Evolutionary conservation across 2,797 vertebrate species (phyloP).

Genomic region (Chiroxiphia lanceolata): DNA sequence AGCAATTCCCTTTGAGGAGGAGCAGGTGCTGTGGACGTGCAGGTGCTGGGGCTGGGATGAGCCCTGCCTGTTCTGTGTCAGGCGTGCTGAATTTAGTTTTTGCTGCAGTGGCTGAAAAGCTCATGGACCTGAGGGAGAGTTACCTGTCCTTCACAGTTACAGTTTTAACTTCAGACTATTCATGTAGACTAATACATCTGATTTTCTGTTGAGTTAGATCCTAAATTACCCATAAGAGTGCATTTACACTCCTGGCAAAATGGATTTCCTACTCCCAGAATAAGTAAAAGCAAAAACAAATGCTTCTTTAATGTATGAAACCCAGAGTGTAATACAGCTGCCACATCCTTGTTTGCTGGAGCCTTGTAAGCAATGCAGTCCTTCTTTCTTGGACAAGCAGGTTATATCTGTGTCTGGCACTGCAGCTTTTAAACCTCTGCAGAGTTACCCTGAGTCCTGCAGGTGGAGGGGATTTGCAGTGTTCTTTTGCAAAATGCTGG

Average conservation of each 20-base stretch:
- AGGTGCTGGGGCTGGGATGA: background rate
- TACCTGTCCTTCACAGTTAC: background rate
- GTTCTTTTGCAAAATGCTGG: background rate
- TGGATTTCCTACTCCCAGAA: background rate
- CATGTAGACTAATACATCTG: background rate
- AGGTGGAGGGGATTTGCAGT: background rate
- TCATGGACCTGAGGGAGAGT: background rate
- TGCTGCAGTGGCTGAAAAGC: background rate
- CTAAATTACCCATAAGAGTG: background rate
- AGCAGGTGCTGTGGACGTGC: background rate
- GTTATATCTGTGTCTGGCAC: rapidly evolving
- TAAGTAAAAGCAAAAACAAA: background rate
- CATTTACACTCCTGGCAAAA: background rate
- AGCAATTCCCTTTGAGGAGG: background rate
- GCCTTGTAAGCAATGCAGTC: background rate
- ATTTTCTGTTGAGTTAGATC: background rate
- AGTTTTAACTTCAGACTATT: background rate
- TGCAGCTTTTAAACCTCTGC: background rate
- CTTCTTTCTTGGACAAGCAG: background rate
- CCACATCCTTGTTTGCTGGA: background rate
- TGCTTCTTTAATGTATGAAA: background rate
- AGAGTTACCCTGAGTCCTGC: background rate
- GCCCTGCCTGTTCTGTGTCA: background rate
- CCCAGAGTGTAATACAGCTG: background rate
- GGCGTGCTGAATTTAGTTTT: background rate